Evolutionary conservation across 2,888 invertebrate genomes (phyloP).

Genomic region (Ectemnius lituratus): DNA sequence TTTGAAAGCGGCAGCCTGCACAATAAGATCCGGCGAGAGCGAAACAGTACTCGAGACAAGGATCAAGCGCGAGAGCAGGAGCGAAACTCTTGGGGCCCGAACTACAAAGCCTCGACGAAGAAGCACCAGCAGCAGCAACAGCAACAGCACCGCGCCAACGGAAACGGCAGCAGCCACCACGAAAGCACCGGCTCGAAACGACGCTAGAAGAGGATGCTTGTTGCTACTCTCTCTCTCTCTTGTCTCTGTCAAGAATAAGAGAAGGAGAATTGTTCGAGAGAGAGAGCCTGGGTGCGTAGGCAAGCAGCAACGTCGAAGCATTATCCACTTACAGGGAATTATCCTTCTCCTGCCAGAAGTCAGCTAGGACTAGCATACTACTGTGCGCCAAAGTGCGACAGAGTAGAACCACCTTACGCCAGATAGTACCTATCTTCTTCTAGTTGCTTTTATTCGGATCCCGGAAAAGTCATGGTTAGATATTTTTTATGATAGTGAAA

Average conservation of each 20-base stretch:
- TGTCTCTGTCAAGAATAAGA: constrained; percentile 31
- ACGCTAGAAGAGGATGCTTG: constrained; percentile 41
- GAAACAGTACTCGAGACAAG: constrained; percentile 41
- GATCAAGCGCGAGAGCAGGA: constrained; percentile 17
- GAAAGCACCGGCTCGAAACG: constrained; percentile 56
- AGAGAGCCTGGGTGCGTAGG: constrained; percentile 65
- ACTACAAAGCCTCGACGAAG: constrained; percentile 54
- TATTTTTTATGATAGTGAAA: constrained; percentile 56
- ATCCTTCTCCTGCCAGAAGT: constrained; percentile 62
- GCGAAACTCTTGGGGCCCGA: constrained; percentile 38
- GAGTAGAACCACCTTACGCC: not conserved
- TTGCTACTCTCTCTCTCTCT: constrained; percentile 14
- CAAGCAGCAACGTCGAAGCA: constrained; percentile 69
- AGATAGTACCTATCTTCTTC: constrained; percentile 20
- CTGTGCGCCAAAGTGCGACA: not conserved
- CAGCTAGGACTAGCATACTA: not conserved
- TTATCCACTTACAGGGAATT: constrained; percentile 76
- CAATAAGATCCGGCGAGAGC: constrained; percentile 56
- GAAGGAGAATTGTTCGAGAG: constrained; percentile 9
- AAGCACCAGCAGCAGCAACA: not conserved
- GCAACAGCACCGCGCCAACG: no score
- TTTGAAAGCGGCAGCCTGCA: constrained; percentile 52
- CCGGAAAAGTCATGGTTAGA: constrained; percentile 60
- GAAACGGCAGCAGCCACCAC: constrained; percentile 38
- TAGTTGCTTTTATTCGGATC: constrained; percentile 49